Conservation (phyloP, 2,113 vertebrate species). For the Diadophis punctatus region DNA sequence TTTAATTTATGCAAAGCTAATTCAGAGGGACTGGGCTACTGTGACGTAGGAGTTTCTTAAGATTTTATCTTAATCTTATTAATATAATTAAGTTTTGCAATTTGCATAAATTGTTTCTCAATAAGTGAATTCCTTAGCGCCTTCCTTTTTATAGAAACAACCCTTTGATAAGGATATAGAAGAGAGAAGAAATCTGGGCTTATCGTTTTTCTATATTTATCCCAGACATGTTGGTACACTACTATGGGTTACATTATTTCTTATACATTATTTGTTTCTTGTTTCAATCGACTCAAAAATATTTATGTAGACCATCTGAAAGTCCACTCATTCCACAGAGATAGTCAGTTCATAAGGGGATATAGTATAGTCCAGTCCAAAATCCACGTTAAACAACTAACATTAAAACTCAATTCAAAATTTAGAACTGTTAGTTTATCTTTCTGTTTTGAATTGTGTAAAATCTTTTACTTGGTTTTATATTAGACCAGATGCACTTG, state of each 20-base stretch:
- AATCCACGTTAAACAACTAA: neutral
- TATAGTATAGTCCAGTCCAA: neutral
- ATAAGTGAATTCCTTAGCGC: neutral
- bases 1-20: neutral
- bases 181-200: neutral
- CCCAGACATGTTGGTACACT: neutral
- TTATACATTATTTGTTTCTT: neutral
- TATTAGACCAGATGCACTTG: neutral
- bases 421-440: neutral
- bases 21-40: neutral
- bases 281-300: neutral
- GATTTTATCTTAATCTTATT: neutral
- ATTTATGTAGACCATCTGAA: neutral
- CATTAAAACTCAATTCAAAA: neutral
- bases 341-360: neutral
- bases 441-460: neutral
- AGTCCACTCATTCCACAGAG: neutral
- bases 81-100: neutral
- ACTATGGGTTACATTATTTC: neutral
- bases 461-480: neutral
- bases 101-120: neutral
- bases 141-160: neutral
- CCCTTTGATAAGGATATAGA: neutral
- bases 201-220: neutral
- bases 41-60: neutral